Evolutionary conservation across 2,113 vertebrate genomes (phyloP).

Genomic region (Anas platyrhynchos): DNA sequence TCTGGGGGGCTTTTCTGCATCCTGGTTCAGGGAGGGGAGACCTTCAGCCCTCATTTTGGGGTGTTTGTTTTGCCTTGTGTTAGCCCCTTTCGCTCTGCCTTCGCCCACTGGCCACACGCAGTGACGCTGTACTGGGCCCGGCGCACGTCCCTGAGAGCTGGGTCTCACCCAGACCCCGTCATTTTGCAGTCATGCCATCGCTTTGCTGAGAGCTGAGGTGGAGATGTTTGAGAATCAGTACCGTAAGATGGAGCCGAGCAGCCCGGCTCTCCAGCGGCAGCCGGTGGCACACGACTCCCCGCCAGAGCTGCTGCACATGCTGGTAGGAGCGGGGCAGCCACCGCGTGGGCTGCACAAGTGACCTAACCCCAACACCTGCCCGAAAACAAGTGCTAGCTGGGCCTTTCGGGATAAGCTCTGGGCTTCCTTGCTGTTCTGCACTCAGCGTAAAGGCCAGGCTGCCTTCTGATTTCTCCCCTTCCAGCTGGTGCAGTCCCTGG

Average conservation of each 20-base stretch:
- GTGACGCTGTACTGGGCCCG: not conserved
- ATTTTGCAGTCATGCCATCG: slow-evolving; percentile 67
- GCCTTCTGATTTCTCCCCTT: not conserved
- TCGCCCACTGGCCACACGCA: not conserved
- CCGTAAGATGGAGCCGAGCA: slow-evolving; percentile 57
- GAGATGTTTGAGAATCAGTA: slow-evolving; percentile 79
- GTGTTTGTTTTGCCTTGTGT: rapidly evolving
- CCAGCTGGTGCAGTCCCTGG: not conserved
- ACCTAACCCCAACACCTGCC: not conserved
- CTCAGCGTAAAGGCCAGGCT: not conserved
- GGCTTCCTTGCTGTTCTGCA: not conserved
- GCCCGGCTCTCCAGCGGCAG: not conserved
- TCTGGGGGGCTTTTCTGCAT: not conserved
- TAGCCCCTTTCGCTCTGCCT: rapidly evolving
- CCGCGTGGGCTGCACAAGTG: not conserved
- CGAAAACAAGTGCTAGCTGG: not conserved
- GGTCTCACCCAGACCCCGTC: not conserved
- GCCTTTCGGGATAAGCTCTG: not conserved
- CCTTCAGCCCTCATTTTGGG: rapidly evolving
- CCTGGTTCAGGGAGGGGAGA: not conserved
- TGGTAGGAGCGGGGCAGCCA: not conserved
- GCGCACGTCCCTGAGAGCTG: not conserved
- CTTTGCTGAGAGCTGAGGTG: slow-evolving; percentile 70
- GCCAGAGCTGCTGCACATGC: slow-evolving; percentile 48
- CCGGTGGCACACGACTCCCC: not conserved